Base-by-base conservation (phyloP, 2,888 invertebrate genomes). In the Eristalis arbustorum region DNA sequence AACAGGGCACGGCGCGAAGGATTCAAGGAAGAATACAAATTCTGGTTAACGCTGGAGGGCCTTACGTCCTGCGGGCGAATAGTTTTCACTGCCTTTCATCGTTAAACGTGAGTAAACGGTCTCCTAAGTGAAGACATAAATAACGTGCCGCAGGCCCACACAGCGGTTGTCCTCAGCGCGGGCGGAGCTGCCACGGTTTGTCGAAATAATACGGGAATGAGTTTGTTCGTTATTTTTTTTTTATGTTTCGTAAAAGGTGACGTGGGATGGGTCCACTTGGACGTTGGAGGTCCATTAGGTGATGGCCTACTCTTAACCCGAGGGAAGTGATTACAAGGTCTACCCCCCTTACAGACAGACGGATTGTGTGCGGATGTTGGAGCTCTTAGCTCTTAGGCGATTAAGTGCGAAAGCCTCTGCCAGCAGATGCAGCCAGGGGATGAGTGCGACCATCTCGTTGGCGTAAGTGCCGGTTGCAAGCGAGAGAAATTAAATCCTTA, bases 151-250 rank as follows among this genome's bases (percentile, higher is more conserved):
- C 6, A 3, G 11, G 37, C 22, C 31, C 34, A 69, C 18, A 10
- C 23, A 10, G 28, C 28, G 14, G 37, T 4, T 18, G 28, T 40
- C 25, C 49, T 18, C 56, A 28, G 57, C 22, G 56, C 62, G 78
- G 79, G 79, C 67, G 67, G 49, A 18, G 79, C 49, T 79, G 67
- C 61, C 79, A 72, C 73, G 79, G 67, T 37, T 11, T 25, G 66
- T 18, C 42, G 49, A 73, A 73, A 79, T 79, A 67, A 79, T 37
- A 40, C 56, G 49, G 25, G 49, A 62, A 67, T 34, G 49, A 59
- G 25, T 23, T 59, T 28, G 59, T 49, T 5, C 40, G 22, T 64
- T 14, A 23, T 37, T 62, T 56, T 37, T 57, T 59, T n/a, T 22
- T 28, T 18, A n/a, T 31, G 5, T 59, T 31, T 40, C 49, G 6